These are phyloP conservation scores for Dendrocincla tyrannina DNA, from an alignment of 2,797 vertebrate genomes.

Conservation along the genomic window DNA sequence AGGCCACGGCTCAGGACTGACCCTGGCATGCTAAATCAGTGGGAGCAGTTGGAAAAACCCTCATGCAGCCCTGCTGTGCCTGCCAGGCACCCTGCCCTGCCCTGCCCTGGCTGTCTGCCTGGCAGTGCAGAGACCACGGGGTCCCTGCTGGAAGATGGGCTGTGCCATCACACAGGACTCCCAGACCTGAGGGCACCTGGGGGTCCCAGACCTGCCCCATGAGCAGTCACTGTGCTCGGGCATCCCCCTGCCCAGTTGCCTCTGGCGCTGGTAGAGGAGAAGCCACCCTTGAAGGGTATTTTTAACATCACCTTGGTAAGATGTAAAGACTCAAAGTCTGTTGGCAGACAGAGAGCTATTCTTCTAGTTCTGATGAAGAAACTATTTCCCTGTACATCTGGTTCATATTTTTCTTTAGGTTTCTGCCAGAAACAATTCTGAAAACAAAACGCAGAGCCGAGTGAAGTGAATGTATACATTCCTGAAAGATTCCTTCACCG, in stretches of 20 bases:
- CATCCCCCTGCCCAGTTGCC: rapidly evolving
- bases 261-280: background rate
- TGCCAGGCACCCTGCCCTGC: background rate
- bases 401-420: constrained; percentile 79
- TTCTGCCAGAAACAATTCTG: constrained; percentile 79
- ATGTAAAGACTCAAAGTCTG: background rate
- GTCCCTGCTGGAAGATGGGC: background rate
- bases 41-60: background rate
- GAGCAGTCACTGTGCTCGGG: background rate
- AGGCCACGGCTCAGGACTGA: background rate
- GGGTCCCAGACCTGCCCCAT: rapidly evolving
- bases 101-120: background rate
- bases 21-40: background rate
- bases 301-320: constrained; percentile 59
- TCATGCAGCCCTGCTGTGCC: background rate
- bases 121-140: rapidly evolving
- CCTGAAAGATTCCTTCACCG: constrained; percentile 71
- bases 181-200: background rate
- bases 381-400: constrained; percentile 80
- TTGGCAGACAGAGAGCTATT: constrained; percentile 59
- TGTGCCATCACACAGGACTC: background rate
- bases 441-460: constrained; percentile 71
- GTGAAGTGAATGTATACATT: constrained; percentile 68
- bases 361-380: constrained; percentile 72
- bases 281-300: background rate